Conservation (phyloP, 2,797 vertebrate genomes). For the Oceanodroma leucorhoa region DNA sequence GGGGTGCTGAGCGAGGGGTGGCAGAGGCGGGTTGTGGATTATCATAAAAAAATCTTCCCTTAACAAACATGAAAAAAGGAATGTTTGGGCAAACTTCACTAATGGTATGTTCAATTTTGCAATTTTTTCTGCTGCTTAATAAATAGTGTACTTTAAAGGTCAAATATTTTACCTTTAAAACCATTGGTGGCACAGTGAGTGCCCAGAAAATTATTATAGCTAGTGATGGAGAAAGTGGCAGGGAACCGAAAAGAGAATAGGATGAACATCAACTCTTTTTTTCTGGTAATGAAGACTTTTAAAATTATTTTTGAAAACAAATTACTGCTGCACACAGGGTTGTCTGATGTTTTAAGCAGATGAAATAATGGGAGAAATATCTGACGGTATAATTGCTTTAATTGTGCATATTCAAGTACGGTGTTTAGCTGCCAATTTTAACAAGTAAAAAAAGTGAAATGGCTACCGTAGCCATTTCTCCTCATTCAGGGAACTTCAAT, state of each 20-base stretch:
- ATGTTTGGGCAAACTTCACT: not conserved
- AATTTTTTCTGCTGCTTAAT: not conserved
- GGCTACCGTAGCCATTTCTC: not conserved
- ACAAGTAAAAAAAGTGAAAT: not conserved
- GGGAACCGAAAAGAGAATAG: not conserved
- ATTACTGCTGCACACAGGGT: not conserved
- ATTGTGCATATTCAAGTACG: not conserved
- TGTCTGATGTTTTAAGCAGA: not conserved
- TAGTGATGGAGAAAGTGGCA: not conserved
- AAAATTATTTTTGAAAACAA: not conserved
- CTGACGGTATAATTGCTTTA: not conserved
- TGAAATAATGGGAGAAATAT: not conserved
- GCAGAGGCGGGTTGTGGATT: not conserved
- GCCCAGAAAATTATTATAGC: not conserved
- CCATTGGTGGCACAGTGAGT: not conserved
- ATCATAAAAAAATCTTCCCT: not conserved
- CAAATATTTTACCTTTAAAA: not conserved
- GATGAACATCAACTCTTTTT: not conserved
- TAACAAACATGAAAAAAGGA: not conserved
- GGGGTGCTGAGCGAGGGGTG: rapidly evolving
- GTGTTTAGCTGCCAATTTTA: not conserved
- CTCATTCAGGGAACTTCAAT: not conserved
- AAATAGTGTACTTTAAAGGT: not conserved
- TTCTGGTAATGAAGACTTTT: not conserved
- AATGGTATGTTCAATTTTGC: not conserved